Conservation (phyloP, 2,113 vertebrate genomes). For the Rhinoptilus africanus region DNA sequence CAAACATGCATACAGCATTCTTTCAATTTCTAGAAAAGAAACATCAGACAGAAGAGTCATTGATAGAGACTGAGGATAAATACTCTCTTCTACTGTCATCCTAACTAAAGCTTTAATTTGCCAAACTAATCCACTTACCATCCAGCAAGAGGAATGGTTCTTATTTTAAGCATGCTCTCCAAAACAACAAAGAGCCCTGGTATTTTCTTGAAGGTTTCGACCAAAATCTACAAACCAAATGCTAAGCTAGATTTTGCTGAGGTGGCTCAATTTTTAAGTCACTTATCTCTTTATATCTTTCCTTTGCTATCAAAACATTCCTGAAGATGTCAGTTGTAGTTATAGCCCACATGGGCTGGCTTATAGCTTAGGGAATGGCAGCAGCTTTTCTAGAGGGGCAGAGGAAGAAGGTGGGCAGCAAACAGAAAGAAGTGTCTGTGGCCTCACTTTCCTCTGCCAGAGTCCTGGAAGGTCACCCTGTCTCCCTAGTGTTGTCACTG, state of each 20-base stretch:
- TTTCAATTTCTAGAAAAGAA: constrained; percentile 29
- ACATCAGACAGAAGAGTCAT: neutral
- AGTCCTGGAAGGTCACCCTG: neutral
- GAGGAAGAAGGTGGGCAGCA: neutral
- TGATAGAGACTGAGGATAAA: constrained; percentile 17
- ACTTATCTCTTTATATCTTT: neutral
- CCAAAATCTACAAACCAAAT: neutral
- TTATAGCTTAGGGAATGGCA: neutral
- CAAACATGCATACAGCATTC: neutral
- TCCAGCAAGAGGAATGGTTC: neutral
- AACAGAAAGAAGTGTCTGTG: neutral
- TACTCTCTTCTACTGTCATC: neutral
- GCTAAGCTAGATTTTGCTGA: neutral
- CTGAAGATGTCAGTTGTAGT: neutral
- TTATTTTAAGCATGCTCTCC: neutral
- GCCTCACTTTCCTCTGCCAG: neutral
- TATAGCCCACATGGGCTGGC: neutral
- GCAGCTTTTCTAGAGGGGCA: neutral
- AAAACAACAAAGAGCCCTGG: neutral
- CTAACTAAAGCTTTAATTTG: constrained; percentile 35
- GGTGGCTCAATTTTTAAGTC: neutral
- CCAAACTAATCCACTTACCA: constrained; percentile 42
- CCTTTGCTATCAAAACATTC: neutral
- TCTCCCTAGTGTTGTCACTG: neutral
- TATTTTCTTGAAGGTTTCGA: neutral